Evolutionary conservation across 1,140 invertebrate genomes (phyloP), one percentile per base, ranked within the genome.

Genomic region (Ceratina calcarata): DNA sequence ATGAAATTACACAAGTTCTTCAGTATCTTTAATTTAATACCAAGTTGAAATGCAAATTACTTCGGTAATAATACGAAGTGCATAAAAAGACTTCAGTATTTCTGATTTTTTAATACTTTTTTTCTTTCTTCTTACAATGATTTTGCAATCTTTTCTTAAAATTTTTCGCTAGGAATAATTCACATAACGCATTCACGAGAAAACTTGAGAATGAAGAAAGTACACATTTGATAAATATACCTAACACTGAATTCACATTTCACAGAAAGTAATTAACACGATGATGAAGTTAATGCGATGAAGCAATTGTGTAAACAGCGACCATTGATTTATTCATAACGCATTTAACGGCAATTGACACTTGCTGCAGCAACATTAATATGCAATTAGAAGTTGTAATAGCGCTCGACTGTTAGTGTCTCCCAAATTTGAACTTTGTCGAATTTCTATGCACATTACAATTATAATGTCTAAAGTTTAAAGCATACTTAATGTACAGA

Each of bases 301-400:
- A 27, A 68, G 22, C 16, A 16, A 53, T 1, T 68, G 3, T 24
- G 66, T 12, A 53, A 68, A 68, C 22, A 68, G 12, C 37, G 6
- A 45, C 18, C 66, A 10, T 53, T 68, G 66, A 24, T 51, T 53
- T 53, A 53, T 53, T 68, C 45, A 53, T 45, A 20, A 51, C 22
- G 8, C 10, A 51, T 0, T 6, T n/a, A n/a, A 51, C 22, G 66
- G 51, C 45, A 68, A 68, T 68, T 51, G 15, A 24, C 22, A 16
- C 15, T 18, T 18, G 10, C 22, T 16, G 13, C 22, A n/a, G 49
- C 22, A 15, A 51, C 65, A 13, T 68, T 27, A 53, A 68, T 68
- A 68, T 68, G 22, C 66, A 68, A 68, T 68, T 68, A 16, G 15
- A n/a, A 53, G 66, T 68, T 27, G 12, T 24, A 67, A 67, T 67